Evolutionary conservation across 2,797 vertebrate genomes (phyloP).

Genomic region (Pseudomugil gertrudae): DNA sequence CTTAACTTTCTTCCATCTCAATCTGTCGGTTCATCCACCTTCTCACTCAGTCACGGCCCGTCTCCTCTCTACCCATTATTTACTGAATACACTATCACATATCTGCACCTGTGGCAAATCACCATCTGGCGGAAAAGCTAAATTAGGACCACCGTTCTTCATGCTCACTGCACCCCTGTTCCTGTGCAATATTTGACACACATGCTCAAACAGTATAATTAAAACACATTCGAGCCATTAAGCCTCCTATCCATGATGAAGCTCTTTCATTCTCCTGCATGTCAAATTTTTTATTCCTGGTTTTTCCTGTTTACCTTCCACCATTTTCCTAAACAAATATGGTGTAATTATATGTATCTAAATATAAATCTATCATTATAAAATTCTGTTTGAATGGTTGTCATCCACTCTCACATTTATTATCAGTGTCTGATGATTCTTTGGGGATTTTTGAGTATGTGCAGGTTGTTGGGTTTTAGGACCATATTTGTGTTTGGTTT

Average conservation of each 20-base stretch:
- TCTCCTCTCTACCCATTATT: constrained; percentile 51
- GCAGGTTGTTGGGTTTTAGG: constrained; percentile 35
- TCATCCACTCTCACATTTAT: constrained; percentile 59
- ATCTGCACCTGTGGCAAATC: constrained; percentile 70
- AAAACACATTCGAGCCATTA: constrained; percentile 65
- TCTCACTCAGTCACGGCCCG: constrained; percentile 27
- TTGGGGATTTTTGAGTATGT: constrained; percentile 44
- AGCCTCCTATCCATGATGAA: constrained; percentile 27
- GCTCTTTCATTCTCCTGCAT: constrained; percentile 21
- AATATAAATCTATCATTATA: constrained; percentile 61
- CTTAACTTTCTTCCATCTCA: constrained; percentile 23
- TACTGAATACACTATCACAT: constrained; percentile 52
- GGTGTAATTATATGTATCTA: constrained; percentile 30
- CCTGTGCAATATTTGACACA: constrained; percentile 50
- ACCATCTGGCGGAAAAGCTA: constrained; percentile 69
- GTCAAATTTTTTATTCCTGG: constrained; percentile 6
- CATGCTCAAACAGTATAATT: constrained; percentile 60
- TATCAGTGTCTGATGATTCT: constrained; percentile 64
- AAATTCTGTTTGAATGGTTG: constrained; percentile 67
- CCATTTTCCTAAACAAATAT: constrained; percentile 13
- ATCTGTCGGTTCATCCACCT: constrained; percentile 32
- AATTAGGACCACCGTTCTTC: constrained; percentile 67
- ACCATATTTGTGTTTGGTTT: not conserved
- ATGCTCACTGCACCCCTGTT: constrained; percentile 59
- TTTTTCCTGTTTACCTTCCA: constrained; percentile 1